Evolutionary conservation across 2,888 invertebrate species (phyloP).

Genomic region (Minunthozetes semirufus): DNA sequence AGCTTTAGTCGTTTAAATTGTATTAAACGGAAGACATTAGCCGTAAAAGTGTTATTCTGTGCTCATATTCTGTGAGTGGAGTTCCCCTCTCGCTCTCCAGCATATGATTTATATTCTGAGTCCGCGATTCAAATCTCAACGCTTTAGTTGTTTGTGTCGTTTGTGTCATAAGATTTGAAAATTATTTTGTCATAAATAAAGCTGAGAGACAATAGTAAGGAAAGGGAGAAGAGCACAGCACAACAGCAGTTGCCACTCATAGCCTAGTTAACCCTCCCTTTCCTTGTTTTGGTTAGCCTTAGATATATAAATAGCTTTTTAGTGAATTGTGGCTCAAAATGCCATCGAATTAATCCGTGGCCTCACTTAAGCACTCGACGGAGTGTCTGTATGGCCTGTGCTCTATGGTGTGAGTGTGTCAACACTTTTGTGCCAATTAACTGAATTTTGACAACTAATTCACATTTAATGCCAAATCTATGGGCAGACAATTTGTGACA

Average conservation of each 20-base stretch:
- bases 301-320: constrained; percentile 7
- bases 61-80: background rate
- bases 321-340: background rate
- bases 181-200: constrained; percentile 10
- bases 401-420: background rate
- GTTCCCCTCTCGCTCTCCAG: background rate
- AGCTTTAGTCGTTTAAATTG: too few species aligned
- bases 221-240: background rate
- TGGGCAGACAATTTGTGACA: background rate
- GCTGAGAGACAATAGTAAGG: background rate
- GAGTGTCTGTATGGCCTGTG: background rate
- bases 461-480: background rate
- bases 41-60: background rate
- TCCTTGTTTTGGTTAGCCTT: constrained; percentile 5
- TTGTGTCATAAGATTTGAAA: background rate
- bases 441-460: constrained; percentile 4
- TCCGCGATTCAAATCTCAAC: background rate
- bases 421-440: constrained; percentile 4
- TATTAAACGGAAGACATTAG: background rate
- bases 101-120: background rate
- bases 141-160: background rate
- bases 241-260: background rate
- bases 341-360: background rate
- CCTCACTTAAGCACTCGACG: background rate
- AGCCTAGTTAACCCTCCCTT: constrained; percentile 10